These are phyloP conservation scores for Eutrigla gurnardus DNA, from an alignment of 2,797 vertebrate species.

Conservation along the genomic window DNA sequence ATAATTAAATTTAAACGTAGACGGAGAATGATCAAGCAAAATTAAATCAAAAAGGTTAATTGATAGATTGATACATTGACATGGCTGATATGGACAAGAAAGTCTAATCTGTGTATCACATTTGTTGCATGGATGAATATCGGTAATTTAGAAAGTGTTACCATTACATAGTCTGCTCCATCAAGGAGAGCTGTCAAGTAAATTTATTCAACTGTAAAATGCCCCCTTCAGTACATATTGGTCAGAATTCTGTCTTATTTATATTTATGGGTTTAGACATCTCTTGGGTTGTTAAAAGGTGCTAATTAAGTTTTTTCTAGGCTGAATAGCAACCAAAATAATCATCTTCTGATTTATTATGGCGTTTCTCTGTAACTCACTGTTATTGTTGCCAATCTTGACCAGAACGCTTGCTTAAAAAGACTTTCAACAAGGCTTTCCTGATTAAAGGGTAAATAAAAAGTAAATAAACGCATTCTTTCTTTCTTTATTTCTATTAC, in stretches of 20 bases:
- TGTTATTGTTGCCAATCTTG: not conserved
- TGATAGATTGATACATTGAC: slow-evolving; percentile 15
- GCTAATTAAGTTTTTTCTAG: not conserved
- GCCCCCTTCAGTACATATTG: not conserved
- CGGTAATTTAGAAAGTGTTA: slow-evolving; percentile 9
- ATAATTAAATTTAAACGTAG: slow-evolving; percentile 17
- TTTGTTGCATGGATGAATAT: slow-evolving; percentile 1
- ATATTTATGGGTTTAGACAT: not conserved
- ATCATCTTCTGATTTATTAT: not conserved
- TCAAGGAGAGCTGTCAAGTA: not conserved
- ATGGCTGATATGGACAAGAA: not conserved
- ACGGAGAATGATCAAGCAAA: slow-evolving; percentile 28
- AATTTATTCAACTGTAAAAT: slow-evolving; percentile 10
- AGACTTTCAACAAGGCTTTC: not conserved
- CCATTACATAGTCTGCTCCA: slow-evolving; percentile 1
- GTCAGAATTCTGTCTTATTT: slow-evolving; percentile 8
- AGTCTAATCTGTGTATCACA: not conserved
- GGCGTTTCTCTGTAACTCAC: not conserved
- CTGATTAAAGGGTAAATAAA: not conserved
- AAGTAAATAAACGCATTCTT: not conserved
- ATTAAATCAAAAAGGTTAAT: slow-evolving; percentile 18
- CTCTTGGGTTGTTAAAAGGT: not conserved
- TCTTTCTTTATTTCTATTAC: slow-evolving; percentile 4
- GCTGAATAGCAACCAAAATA: slow-evolving; percentile 1
- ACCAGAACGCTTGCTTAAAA: not conserved